Evolutionary conservation across 2,113 vertebrate genomes (phyloP).

Genomic region (Chaetodon trifascialis): DNA sequence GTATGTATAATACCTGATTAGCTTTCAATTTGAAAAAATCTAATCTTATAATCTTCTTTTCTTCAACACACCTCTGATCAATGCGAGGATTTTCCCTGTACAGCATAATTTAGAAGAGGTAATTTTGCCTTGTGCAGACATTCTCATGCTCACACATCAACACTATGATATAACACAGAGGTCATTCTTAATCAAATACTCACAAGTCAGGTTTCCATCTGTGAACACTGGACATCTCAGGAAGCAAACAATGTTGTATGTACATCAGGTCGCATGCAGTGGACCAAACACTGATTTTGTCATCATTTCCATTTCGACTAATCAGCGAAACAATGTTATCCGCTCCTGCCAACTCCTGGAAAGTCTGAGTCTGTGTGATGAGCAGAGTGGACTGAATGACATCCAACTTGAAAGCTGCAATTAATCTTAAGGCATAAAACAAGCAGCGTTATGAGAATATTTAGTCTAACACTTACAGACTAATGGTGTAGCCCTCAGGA

Average conservation of each 20-base stretch:
- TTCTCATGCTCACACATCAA: background rate
- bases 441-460: slow-evolving; percentile 29
- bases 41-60: slow-evolving; percentile 30
- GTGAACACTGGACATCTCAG: too few species aligned
- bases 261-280: slow-evolving; percentile 22
- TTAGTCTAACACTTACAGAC: slow-evolving; percentile 15
- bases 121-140: slow-evolving; percentile 21
- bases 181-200: slow-evolving; percentile 20
- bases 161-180: slow-evolving; percentile 7
- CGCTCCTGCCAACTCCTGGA: slow-evolving; percentile 24
- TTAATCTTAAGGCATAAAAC: slow-evolving; percentile 46
- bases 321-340: slow-evolving; percentile 33
- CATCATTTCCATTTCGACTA: slow-evolving; percentile 37
- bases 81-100: background rate
- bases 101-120: slow-evolving; percentile 4
- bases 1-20: slow-evolving; percentile 28
- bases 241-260: background rate
- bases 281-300: slow-evolving; percentile 29
- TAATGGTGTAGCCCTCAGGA: background rate
- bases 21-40: slow-evolving; percentile 12
- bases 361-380: slow-evolving; percentile 35
- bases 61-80: background rate
- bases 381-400: slow-evolving; percentile 35
- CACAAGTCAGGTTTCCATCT: slow-evolving; percentile 2
- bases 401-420: slow-evolving; percentile 33